Percentiles rank a stretch among this genome's conserved stretches.
Evolutionary conservation across 1,140 invertebrate genomes (phyloP).

Genomic region (Polyergus mexicanus): DNA sequence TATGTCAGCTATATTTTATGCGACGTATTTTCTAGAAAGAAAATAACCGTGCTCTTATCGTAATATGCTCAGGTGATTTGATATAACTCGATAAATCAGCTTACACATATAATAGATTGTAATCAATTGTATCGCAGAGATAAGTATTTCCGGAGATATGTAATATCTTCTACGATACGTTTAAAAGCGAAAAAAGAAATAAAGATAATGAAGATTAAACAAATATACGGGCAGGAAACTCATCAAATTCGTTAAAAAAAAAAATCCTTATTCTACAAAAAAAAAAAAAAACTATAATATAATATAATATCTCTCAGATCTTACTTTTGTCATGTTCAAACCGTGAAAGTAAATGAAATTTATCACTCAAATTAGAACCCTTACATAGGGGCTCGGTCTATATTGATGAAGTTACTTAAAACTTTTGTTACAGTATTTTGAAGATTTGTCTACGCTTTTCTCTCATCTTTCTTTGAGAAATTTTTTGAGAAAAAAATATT

Average conservation of each 20-base stretch:
- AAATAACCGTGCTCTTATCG: background rate
- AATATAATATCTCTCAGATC: background rate
- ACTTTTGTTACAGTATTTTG: conserved; percentile 9
- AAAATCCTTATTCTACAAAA: conserved; percentile 30
- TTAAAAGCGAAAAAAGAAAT: background rate
- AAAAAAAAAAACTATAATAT: background rate
- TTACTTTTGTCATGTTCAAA: background rate
- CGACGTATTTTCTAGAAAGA: background rate
- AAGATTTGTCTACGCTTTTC: background rate
- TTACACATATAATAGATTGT: background rate
- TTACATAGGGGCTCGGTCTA: background rate
- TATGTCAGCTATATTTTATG: background rate
- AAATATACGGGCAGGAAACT: background rate
- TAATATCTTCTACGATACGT: background rate
- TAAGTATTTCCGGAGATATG: background rate
- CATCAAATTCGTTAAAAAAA: conserved; percentile 37
- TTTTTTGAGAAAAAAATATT: background rate
- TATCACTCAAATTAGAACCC: background rate
- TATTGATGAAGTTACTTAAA: conserved; percentile 5
- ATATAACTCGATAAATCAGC: background rate
- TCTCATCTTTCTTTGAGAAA: background rate
- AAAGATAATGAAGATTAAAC: background rate
- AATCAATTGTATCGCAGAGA: background rate
- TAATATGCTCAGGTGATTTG: background rate
- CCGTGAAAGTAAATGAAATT: conserved; percentile 1